A percentile compares a stretch with the other conserved stretches of the same genome.
These are phyloP conservation scores for Ceyx erithaca DNA, from an alignment of 2,797 vertebrate species.

Conservation along the genomic window DNA sequence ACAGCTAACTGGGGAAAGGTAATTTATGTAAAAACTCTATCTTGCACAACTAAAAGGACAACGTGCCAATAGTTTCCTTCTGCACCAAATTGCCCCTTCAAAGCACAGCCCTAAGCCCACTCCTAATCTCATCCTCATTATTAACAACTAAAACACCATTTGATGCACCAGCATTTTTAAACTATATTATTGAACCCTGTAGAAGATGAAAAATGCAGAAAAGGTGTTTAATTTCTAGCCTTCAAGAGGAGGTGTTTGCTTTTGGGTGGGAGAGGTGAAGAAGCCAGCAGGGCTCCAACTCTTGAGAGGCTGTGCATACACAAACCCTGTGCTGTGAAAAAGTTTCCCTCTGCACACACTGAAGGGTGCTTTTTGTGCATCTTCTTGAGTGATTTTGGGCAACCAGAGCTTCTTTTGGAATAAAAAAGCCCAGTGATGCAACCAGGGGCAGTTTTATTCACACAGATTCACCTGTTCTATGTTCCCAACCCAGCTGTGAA, in stretches of 20 bases:
- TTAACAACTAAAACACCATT: neutral
- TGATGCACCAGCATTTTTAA: neutral
- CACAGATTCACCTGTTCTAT: neutral
- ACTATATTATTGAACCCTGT: too few species aligned
- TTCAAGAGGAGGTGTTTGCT: neutral
- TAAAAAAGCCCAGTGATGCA: neutral
- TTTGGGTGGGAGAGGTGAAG: neutral
- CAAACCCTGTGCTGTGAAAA: fast-evolving
- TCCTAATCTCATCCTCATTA: neutral
- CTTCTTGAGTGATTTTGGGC: neutral
- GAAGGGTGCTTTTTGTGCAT: fast-evolving
- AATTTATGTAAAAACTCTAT: neutral
- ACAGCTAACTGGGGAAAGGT: neutral
- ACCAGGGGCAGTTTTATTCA: neutral
- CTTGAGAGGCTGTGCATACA: fast-evolving
- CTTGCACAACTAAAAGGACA: neutral
- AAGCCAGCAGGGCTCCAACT: neutral
- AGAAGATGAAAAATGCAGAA: neutral
- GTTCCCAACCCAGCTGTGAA: fast-evolving
- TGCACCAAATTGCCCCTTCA: neutral
- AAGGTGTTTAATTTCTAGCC: neutral
- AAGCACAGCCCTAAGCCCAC: neutral
- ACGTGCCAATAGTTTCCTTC: neutral
- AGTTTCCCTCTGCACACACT: neutral
- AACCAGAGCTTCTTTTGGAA: neutral